Base-by-base conservation (phyloP, 2,113 vertebrate genomes). In the Scomber scombrus region DNA sequence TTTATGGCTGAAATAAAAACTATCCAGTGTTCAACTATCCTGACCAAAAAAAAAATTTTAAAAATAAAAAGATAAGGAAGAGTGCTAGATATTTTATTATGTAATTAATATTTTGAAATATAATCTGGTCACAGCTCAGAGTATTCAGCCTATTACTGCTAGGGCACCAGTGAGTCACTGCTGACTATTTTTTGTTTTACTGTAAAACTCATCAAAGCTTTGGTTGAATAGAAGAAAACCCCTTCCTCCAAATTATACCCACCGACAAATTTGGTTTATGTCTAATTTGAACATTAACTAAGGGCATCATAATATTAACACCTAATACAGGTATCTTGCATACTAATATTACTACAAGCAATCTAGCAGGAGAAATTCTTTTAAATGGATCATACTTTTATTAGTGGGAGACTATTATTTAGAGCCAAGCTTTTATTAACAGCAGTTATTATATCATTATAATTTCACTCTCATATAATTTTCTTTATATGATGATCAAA, bases 1-100 rank as follows among this genome's bases (percentile, higher is more conserved):
- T 85, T 85, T 71, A 86, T 57, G 49, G 29, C 21, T 40, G 43
- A 26, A 71, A 82, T 82, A 75, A 86, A 86, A 82, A 55, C 70
- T 60, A 58, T 21, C 64, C 54, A 46, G 26, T 67, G 68, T 63
- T 71, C 45, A 62, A 63, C 80, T 70, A 70, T 75, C 64, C 16
- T 56, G 72, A 75, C 62, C 23, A 52, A 68, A 83, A 79, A 31
- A 75, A 58, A 23, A 75, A 62, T n/a, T n/a, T n/a, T n/a, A 26
- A 31, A 47, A 18, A 29, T 61, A 47, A 14, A 29, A 65, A 49
- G 34, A 64, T 64, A 29, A 68, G 58, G 26, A 57, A 21, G 16
- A 40, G 61, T 11, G 11, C 13, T 49, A 18, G 26, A 8, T 71
- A 81, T 71, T 81, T 80, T 71, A 84, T 78, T 15, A 56, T 43